Evolutionary conservation across 2,797 vertebrate genomes (phyloP).

Genomic region (Scarus forsteni): DNA sequence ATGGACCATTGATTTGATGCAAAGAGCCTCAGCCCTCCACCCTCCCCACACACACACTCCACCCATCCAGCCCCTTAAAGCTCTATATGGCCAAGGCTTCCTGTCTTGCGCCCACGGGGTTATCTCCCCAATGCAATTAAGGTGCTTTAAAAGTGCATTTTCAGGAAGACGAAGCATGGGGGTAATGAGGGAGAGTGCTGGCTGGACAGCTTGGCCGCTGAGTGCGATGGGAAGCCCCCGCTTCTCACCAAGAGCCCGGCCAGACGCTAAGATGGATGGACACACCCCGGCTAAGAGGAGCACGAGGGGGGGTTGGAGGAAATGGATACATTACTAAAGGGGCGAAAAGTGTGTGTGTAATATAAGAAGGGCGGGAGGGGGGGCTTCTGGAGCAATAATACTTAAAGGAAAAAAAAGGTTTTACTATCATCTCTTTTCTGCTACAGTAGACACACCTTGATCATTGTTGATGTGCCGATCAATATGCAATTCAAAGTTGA

Average conservation of each 20-base stretch:
- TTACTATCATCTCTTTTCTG: slow-evolving; percentile 50
- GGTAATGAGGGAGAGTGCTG: slow-evolving; percentile 89
- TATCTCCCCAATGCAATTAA: slow-evolving; percentile 99
- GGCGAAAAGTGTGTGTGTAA: slow-evolving; percentile 66
- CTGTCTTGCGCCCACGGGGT: slow-evolving; percentile 95
- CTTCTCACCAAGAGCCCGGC: slow-evolving; percentile 40
- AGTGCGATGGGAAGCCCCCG: slow-evolving; percentile 77
- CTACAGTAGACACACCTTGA: slow-evolving; percentile 35
- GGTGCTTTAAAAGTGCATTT: slow-evolving; percentile 97
- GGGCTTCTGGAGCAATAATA: slow-evolving; percentile 50
- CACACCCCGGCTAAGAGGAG: slow-evolving; percentile 62
- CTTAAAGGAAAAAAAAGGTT: slow-evolving; percentile 54
- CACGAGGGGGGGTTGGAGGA: slow-evolving; percentile 37
- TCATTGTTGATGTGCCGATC: slow-evolving; percentile 46
- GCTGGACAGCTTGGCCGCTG: slow-evolving; percentile 79
- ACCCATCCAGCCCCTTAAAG: slow-evolving; percentile 66
- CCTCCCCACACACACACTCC: slow-evolving; percentile 37
- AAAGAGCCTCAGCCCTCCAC: slow-evolving; percentile 89
- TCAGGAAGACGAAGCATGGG: slow-evolving; percentile 91
- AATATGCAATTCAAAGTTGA: slow-evolving; percentile 54
- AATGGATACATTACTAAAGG: slow-evolving; percentile 74
- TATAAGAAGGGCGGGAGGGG: slow-evolving; percentile 58
- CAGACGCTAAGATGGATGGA: slow-evolving; percentile 64
- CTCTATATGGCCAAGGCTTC: slow-evolving; percentile 91
- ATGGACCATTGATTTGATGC: slow-evolving; percentile 97